Evolutionary conservation across 2,113 vertebrate species (phyloP).

Genomic region (Ciconia maguari): DNA sequence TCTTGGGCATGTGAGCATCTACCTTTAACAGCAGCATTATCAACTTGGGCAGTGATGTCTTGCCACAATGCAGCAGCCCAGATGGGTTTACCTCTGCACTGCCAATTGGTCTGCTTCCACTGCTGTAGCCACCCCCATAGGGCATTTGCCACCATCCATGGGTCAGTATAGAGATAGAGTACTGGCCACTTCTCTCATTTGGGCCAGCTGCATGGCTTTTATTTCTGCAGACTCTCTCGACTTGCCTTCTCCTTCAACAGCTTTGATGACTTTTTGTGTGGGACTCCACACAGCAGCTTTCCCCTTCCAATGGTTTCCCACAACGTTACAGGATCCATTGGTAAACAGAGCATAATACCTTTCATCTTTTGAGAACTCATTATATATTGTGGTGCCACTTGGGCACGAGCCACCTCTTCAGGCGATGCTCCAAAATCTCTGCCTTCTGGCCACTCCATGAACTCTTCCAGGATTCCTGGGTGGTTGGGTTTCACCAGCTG

Average conservation of each 20-base stretch:
- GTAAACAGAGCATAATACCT: not conserved
- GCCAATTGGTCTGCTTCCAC: not conserved
- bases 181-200: too few relatives aligned
- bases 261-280: too few relatives aligned
- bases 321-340: not conserved
- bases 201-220: not conserved
- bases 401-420: too few relatives aligned
- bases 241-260: not conserved
- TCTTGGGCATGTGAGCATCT: not conserved
- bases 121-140: not conserved
- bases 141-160: not conserved
- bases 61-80: not conserved
- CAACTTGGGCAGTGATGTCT: not conserved
- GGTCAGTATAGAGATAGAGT: too few relatives aligned
- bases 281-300: too few relatives aligned
- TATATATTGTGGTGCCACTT: not conserved
- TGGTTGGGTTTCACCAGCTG: too few relatives aligned
- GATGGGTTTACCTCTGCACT: not conserved
- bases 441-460: too few relatives aligned
- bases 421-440: too few relatives aligned
- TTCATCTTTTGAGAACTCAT: not conserved
- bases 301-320: not conserved
- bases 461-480: too few relatives aligned
- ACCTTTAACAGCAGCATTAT: not conserved
- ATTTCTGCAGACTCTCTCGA: not conserved